Evolutionary conservation across 1,140 invertebrate species (phyloP).

Genomic region (Anastrepha obliqua): DNA sequence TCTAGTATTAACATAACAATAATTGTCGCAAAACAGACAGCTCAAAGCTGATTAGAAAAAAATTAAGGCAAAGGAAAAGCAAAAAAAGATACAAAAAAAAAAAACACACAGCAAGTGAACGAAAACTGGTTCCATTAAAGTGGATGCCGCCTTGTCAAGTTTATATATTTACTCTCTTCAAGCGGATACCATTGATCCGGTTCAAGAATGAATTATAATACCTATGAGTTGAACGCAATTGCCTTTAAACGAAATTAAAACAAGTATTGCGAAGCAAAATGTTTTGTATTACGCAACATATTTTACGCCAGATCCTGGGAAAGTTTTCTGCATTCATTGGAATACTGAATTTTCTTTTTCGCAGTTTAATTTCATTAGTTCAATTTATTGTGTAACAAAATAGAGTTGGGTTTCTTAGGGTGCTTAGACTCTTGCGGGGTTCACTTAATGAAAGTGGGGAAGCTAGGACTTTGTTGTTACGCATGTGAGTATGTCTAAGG

Average conservation of each 20-base stretch:
- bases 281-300: background rate
- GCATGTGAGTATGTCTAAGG: too few relatives aligned
- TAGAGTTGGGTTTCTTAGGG: too few relatives aligned
- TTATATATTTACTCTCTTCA: background rate
- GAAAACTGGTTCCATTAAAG: constrained; percentile 21
- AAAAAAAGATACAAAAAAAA: background rate
- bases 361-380: too few relatives aligned
- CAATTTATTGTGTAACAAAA: too few relatives aligned
- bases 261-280: background rate
- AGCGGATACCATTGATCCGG: background rate
- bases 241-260: background rate
- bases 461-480: too few relatives aligned
- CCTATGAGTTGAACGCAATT: background rate
- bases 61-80: background rate
- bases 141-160: background rate
- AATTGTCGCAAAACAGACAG: constrained; percentile 1
- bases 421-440: too few relatives aligned
- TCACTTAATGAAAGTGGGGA: too few relatives aligned
- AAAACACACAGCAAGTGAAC: background rate
- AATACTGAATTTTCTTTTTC: too few relatives aligned
- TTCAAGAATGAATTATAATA: constrained; percentile 25
- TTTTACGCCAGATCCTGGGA: background rate
- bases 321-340: background rate
- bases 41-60: background rate
- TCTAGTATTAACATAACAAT: constrained; percentile 23